Evolutionary conservation across 2,797 vertebrate species (phyloP), one percentile per base, ranked within the genome.

Genomic region (Cichlasoma orientale): DNA sequence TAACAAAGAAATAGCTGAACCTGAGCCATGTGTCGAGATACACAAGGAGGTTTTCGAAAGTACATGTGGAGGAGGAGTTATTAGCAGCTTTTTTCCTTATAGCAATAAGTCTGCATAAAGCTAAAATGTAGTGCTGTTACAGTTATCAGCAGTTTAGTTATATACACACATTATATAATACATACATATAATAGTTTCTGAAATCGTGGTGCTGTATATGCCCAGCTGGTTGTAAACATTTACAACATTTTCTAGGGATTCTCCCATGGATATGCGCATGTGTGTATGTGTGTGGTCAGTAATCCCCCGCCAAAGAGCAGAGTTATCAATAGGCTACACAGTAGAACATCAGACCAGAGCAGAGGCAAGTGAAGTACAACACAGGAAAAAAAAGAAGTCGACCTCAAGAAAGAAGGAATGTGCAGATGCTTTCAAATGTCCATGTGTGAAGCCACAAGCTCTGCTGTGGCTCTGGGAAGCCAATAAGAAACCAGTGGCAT

Each of bases 371-470:
- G 54, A 88, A 74, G 78, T 79, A 56, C 14, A 33, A 57, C 71
- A 53, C 72, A 75, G 58, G 55, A 61, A 8, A 29, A 66, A 74
- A 74, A 75, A 72, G 41, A 59, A 77, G 73, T 72, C 71, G 66
- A 90, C 85, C 86, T 87, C 75, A 89, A 85, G 79, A 86, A 85
- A 82, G 72, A 72, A 90, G 72, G 89, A 94, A 93, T 94, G 88
- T 90, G 85, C 89, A 86, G 84, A 92, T 92, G 86, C 88, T 91
- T 92, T 94, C 88, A 93, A 90, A 93, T 90, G 92, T 92, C 91
- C 89, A 86, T 90, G 91, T 94, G 93, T 89, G 90, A 93, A 94
- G 90, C 92, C 92, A 92, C 92, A 93, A 93, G 88, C 90, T 92
- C 83, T 82, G 92, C 89, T 93, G 89, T 79, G 90, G 92, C 87